Evolutionary conservation across 2,888 invertebrate species (phyloP), one percentile per base, ranked within the genome.

Genomic region (Aproaerema taeniolella): DNA sequence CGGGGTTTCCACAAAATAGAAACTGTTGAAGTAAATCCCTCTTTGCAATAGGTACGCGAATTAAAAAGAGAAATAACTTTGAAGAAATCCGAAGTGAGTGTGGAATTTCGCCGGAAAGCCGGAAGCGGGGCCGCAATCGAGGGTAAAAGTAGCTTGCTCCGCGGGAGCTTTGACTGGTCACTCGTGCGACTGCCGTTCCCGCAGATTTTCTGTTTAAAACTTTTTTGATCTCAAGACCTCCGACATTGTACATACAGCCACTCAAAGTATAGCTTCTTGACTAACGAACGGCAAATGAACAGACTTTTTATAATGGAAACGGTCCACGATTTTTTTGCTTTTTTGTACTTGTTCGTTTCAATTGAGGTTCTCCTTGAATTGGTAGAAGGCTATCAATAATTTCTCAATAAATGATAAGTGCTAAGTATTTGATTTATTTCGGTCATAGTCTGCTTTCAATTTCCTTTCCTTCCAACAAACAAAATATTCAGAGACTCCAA

Each of bases 91-190:
- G 49, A 59, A 67, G 53, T 51, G 58, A 64, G 62, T 60, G 61
- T 60, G 53, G 61, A 63, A 65, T 63, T 65, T 62, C 47, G 52
- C 56, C 62, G 65, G 65, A 61, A 63, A 60, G 62, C 59, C 68
- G 77, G 75, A 76, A 74, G 60, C 60, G 62, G 55, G 51, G 58
- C 66, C 66, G 72, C 74, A 72, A 70, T 74, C 63, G 72, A 70
- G 65, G 67, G 66, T 69, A 76, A 76, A 79, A 77, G 74, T 75
- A 67, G 61, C 64, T 59, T 3, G 11, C 26, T 26, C 15, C 57
- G 58, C 39, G 57, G 56, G 56, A 57, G 66, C 73, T 80, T 79
- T 77, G 77, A 75, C 73, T 66, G 63, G 61, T 62, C 72, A 67
- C 55, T 69, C 65, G 68, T 60, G 49, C 32, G 16, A 15, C 24